Base-by-base conservation (phyloP, 92 coral and sea anemone species). In the Virgularia gustaviana region DNA sequence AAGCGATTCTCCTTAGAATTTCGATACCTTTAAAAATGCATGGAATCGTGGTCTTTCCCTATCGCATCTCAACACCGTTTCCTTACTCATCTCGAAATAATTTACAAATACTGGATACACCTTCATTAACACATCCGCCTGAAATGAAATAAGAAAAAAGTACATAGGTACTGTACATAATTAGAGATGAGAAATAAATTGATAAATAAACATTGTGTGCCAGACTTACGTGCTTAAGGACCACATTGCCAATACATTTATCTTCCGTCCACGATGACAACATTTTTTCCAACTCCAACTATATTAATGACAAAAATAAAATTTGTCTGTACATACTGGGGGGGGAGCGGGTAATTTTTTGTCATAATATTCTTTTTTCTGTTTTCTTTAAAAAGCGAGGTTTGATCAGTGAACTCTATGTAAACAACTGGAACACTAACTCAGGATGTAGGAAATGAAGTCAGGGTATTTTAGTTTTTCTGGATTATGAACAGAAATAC, bases 31-130 rank as follows among this genome's bases (percentile, higher is more conserved):
- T 2, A 89, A 81, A 62, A 94, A 94, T 6, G 99, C 96, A 45
- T 89, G 96, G 83, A 92, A 92, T 56, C 99, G 75, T 47, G 99
- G 99, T 15, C 68, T 70, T 57, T 89, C 99, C 58, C 85, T 75
- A 81, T 87, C 96, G 45, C 91, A 86, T 49, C 80, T 86, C 38
- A 77, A 55, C 11, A 94, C 96, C 16, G 99, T 89, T 70, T 94
- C 99, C 64, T 94, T 94, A 44, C 96, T 85, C 96, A 94, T 94
- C 87, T 94, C 99, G 73, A 94, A 94, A 81, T 84, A 94, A 81
- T 94, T 94, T 39, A 94, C 96, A 63, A 94, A 94, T 6, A 91
- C 86, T 35, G 99, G 99, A 66, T 94, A 94, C 29, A 94, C 96
- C 64, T 89, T 94, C 62, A 84, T 86, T 44, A 94, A 82, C 9